Conservation (phyloP, 2,888 invertebrate species). For the Thereva unica region DNA sequence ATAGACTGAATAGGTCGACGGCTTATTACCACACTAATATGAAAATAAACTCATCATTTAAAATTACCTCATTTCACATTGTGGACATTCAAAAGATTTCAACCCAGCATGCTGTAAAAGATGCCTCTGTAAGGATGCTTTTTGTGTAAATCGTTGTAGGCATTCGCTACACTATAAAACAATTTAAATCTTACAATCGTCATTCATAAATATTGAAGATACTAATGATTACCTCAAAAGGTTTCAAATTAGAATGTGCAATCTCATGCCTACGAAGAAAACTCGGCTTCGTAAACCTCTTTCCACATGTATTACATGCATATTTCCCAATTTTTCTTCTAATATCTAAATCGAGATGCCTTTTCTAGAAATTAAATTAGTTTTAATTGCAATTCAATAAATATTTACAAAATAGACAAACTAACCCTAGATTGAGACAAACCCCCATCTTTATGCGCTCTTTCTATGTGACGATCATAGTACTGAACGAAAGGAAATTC, state of each 20-base stretch:
- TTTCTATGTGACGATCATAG: slow-evolving; percentile 18
- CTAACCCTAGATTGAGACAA: too few species aligned
- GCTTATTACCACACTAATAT: not conserved
- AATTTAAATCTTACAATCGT: not conserved
- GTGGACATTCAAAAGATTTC: slow-evolving; percentile 44
- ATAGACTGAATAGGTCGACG: too few species aligned
- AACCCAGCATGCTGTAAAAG: slow-evolving; percentile 43
- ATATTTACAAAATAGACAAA: too few species aligned
- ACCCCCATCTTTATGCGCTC: not conserved
- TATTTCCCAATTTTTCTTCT: slow-evolving; percentile 18
- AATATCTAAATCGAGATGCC: not conserved
- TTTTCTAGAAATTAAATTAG: slow-evolving; percentile 1
- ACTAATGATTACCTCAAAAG: slow-evolving; percentile 42
- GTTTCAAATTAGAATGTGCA: slow-evolving; percentile 45
- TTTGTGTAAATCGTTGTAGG: slow-evolving; percentile 45
- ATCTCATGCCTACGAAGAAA: slow-evolving; percentile 46
- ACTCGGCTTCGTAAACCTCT: slow-evolving; percentile 46
- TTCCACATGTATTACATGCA: slow-evolving; percentile 43
- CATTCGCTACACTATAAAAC: slow-evolving; percentile 44
- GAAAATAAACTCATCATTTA: not conserved
- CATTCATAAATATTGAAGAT: too few species aligned
- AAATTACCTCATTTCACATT: slow-evolving; percentile 45
- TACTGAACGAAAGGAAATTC: slow-evolving; percentile 34
- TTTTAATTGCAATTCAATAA: not conserved
- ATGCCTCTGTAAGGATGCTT: slow-evolving; percentile 46